Evolutionary conservation across 1,140 invertebrate genomes (phyloP), one percentile per base, ranked within the genome.

Genomic region (Danaus melanippus): DNA sequence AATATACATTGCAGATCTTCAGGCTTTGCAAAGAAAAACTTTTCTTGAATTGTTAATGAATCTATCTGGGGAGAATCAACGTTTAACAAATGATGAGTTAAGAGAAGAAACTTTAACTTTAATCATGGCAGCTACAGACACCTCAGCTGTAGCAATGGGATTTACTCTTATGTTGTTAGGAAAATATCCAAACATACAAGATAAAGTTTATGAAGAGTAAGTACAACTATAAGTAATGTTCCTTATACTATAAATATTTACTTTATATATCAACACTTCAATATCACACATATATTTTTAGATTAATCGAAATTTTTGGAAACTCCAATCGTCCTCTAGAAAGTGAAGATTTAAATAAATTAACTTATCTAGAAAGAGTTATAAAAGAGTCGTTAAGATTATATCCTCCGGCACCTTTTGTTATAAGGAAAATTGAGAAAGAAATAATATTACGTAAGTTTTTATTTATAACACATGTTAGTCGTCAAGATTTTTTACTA

Each of bases 281-380:
- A 32, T 32, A 32, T 32, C 4, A 32, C 21, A 3, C 21, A 32
- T 32, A 32, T 32, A 32, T 12, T 73, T 69, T 49, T 46, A 84
- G 80, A 12, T 47, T 84, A 48, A 44, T 51, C 9, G 66, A 73
- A n/a, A 66, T 84, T 7, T 75, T 81, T 21, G 74, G 69, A 12
- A 66, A 74, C 46, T 67, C 74, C 0, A 62, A 79, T 10, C 62
- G 78, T 21, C 67, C 64, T 8, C 46, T 81, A 46, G 64, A 64
- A 5, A 82, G 79, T 50, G 79, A 79, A 21, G 81, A 84, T 58
- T 64, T 82, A 9, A 7, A 41, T 1, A 67, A 92, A 43, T 66
- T 94, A 49, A 91, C 90, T 69, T 94, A 93, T 66, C 70, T 93
- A 56, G 93, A 94, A 58, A 88, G 90, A 71, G 90, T 92, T 17